Conservation (phyloP, 2,888 invertebrate species). For the Apantesis nais region DNA sequence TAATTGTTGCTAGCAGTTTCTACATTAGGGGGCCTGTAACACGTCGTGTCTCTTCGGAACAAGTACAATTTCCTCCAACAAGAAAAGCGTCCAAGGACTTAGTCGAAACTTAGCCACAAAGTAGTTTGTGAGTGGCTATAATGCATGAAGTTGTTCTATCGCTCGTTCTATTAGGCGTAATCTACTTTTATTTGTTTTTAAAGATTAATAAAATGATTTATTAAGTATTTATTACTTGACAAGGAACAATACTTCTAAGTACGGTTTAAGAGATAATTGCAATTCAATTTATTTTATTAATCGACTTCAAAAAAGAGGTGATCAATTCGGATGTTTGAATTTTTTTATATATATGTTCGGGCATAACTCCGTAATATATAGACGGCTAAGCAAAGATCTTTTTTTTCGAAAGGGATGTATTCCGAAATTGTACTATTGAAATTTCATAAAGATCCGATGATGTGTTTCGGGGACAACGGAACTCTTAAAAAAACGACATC, state of each 20-base stretch:
- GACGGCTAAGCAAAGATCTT: too few species aligned
- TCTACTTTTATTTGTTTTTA: neutral
- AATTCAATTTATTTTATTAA: too few species aligned
- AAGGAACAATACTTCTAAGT: neutral
- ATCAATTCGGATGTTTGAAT: too few species aligned
- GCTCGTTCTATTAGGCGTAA: neutral
- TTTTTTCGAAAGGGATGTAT: too few species aligned
- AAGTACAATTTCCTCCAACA: slow-evolving; percentile 15
- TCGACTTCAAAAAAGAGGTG: too few species aligned
- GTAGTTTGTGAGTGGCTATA: slow-evolving; percentile 16
- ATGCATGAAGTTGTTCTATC: slow-evolving; percentile 8
- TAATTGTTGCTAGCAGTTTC: neutral
- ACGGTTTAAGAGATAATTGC: too few species aligned
- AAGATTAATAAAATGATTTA: neutral
- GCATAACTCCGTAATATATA: too few species aligned
- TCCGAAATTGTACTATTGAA: too few species aligned
- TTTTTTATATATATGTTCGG: too few species aligned
- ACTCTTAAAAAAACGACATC: too few species aligned
- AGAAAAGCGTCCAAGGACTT: slow-evolving; percentile 14
- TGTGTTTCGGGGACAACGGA: too few species aligned
- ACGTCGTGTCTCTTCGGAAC: slow-evolving; percentile 10
- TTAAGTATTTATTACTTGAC: neutral
- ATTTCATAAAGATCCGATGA: too few species aligned
- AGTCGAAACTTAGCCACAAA: slow-evolving; percentile 14
- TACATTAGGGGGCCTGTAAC: neutral